Evolutionary conservation across 2,113 vertebrate genomes (phyloP).

Genomic region (Onychostruthus taczanowskii): DNA sequence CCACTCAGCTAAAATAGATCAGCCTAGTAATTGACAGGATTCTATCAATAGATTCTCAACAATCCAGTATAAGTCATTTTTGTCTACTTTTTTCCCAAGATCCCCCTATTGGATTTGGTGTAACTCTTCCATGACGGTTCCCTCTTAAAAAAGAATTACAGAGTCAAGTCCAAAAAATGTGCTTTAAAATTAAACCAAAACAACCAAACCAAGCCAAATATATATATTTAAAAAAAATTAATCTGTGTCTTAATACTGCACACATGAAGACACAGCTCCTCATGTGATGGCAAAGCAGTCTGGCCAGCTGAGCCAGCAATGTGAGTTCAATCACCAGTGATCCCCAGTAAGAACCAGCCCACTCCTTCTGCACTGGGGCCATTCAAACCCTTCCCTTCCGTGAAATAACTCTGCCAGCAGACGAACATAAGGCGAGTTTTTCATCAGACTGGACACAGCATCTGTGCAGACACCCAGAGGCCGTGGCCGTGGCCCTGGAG

Average conservation of each 20-base stretch:
- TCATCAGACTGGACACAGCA: accelerated
- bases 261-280: not conserved
- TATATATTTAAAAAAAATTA: not conserved
- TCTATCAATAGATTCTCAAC: not conserved
- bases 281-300: not conserved
- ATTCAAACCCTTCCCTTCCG: accelerated
- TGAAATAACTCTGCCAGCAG: not conserved
- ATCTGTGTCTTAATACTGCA: not conserved
- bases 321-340: not conserved
- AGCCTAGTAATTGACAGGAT: not conserved
- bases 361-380: not conserved
- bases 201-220: not conserved
- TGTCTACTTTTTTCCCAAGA: not conserved
- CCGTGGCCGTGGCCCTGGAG: not conserved
- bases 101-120: not conserved
- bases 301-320: constrained; percentile 5
- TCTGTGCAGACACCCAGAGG: accelerated
- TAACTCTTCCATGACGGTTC: not conserved
- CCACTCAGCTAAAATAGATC: constrained; percentile 28
- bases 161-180: not conserved
- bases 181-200: not conserved
- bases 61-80: not conserved
- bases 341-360: not conserved
- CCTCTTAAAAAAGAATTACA: not conserved
- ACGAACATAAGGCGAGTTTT: accelerated